These are phyloP conservation scores for Lottia scabra DNA, from an alignment of 2,888 invertebrate species.

Conservation along the genomic window DNA sequence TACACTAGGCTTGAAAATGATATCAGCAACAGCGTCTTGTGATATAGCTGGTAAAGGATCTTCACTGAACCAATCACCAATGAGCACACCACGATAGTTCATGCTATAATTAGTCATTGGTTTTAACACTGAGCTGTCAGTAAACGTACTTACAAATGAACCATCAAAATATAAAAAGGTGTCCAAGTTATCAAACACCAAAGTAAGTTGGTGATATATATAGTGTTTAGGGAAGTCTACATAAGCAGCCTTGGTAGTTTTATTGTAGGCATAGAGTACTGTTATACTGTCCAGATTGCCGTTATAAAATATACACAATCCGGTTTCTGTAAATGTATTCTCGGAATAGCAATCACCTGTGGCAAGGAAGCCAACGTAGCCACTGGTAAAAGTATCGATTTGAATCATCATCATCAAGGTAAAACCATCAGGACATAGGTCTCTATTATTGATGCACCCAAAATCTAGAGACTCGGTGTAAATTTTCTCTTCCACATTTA, in stretches of 20 bases:
- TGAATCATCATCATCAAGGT: slow-evolving; percentile 6
- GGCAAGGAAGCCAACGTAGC: neutral
- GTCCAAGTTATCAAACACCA: neutral
- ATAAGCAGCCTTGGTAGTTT: neutral
- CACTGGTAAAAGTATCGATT: neutral
- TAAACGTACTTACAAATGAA: neutral
- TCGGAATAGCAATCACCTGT: neutral
- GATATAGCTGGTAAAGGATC: neutral
- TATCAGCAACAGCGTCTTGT: neutral
- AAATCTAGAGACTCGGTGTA: slow-evolving; percentile 4
- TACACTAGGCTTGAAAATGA: neutral
- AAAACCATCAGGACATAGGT: slow-evolving; percentile 14
- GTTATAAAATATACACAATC: neutral
- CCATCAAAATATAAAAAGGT: neutral
- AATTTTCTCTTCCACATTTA: neutral
- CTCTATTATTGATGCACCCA: slow-evolving; percentile 10
- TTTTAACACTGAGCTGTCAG: neutral
- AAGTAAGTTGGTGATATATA: neutral
- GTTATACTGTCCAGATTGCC: neutral
- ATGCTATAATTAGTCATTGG: neutral
- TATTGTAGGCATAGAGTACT: neutral
- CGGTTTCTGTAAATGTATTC: neutral
- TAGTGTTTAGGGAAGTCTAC: neutral
- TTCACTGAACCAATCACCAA: neutral
- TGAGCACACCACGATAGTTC: neutral